Conservation (phyloP, 2,797 vertebrate genomes). For the Triplophysa bombifrons region DNA sequence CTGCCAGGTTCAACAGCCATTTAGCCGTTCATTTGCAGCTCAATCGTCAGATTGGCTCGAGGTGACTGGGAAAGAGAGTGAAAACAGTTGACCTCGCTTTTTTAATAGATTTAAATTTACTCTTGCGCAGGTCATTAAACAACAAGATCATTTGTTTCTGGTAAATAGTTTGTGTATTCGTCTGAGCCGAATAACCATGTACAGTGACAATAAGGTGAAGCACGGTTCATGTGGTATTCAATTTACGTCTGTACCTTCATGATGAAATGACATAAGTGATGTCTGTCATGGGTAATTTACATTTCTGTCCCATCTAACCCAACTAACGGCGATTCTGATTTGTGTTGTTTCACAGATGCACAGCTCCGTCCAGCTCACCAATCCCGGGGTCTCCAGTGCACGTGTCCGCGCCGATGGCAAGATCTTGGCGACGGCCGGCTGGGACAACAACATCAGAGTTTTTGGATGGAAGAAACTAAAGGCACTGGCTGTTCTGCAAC, state of each 20-base stretch:
- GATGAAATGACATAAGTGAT: neutral
- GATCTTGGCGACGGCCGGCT: constrained; percentile 88
- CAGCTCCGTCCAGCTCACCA: constrained; percentile 79
- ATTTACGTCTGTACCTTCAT: neutral
- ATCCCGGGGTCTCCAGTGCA: constrained; percentile 88
- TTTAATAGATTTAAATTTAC: constrained; percentile 42
- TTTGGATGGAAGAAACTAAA: constrained; percentile 91
- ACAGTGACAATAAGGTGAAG: neutral
- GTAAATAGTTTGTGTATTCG: constrained; percentile 31
- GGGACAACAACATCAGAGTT: constrained; percentile 90
- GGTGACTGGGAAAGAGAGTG: constrained; percentile 50
- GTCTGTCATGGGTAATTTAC: neutral
- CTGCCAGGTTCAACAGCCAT: constrained; percentile 74
- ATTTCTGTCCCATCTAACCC: constrained; percentile 1
- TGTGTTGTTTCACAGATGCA: constrained; percentile 72
- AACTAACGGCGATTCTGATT: constrained; percentile 1
- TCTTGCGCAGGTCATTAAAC: constrained; percentile 45
- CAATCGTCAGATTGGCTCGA: constrained; percentile 74
- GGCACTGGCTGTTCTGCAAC: constrained; percentile 88
- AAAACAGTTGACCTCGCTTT: neutral
- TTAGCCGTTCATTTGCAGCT: constrained; percentile 68
- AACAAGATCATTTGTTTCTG: constrained; percentile 46
- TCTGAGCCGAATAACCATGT: neutral
- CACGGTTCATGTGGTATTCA: constrained; percentile 22
- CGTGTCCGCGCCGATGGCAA: constrained; percentile 83